phyloP scores from a whole-genome alignment of 1,140 invertebrate species.

The Zaprionus tsacasi region DNA sequence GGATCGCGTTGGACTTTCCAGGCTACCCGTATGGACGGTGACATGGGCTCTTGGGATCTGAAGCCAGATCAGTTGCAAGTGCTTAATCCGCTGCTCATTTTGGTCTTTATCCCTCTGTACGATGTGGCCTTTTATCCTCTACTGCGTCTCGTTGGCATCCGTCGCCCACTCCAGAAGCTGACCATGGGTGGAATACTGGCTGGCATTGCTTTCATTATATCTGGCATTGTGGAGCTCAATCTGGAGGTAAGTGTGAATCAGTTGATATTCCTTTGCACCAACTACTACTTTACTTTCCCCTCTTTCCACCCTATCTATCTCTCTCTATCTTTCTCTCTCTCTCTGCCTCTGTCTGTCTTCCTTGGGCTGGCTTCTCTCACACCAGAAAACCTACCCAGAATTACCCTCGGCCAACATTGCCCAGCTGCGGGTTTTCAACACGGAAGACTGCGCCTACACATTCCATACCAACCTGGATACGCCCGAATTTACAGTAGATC shows the following conservation, averaged over 20 bases:
- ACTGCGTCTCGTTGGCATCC: constrained; percentile 85
- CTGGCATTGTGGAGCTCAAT: constrained; percentile 92
- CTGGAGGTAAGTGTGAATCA: constrained; percentile 86
- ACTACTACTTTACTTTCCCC: constrained; percentile 6
- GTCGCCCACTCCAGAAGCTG: constrained; percentile 86
- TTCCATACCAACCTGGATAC: constrained; percentile 49
- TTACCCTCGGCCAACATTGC: constrained; percentile 86
- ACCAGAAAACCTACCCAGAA: constrained; percentile 87
- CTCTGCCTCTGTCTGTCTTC: constrained; percentile 14
- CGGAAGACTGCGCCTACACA: constrained; percentile 84
- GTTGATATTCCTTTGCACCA: constrained; percentile 5
- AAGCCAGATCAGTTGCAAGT: constrained; percentile 93
- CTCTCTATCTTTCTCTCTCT: neutral
- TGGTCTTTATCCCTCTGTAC: constrained; percentile 92
- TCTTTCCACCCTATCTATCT: neutral
- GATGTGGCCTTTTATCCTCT: constrained; percentile 89
- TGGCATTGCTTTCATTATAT: constrained; percentile 93
- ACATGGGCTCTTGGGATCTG: constrained; percentile 88
- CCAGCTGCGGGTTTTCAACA: constrained; percentile 90
- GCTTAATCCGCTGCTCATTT: constrained; percentile 91
- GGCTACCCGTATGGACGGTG: constrained; percentile 94
- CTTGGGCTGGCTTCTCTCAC: constrained; percentile 39
- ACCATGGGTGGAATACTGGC: constrained; percentile 92
- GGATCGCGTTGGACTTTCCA: constrained; percentile 98
- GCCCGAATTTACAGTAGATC: constrained; percentile 55